phyloP scores from a whole-genome alignment of 37 sponge, comb jelly and placozoan species.

The Chondrosia reniformis region DNA sequence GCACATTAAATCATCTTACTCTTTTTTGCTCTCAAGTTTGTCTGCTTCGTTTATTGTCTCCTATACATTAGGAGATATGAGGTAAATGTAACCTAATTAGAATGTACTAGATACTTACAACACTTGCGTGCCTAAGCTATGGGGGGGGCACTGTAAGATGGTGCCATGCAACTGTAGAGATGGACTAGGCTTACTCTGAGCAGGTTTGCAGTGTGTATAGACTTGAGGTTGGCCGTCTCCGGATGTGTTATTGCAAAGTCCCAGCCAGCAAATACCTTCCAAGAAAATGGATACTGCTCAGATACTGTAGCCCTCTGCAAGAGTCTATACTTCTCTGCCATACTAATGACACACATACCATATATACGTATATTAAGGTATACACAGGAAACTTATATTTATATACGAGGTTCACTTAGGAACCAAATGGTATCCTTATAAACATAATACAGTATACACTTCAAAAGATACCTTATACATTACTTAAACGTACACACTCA shows the following conservation, averaged over 20 bases:
- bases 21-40: not conserved
- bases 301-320: conserved; percentile 30
- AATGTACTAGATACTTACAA: not conserved
- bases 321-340: conserved; percentile 53
- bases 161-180: no score
- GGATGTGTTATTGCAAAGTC: conserved; percentile 57
- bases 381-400: not conserved
- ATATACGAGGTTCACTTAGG: not conserved
- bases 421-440: not conserved
- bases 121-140: no score
- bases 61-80: not conserved
- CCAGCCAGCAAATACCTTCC: conserved; percentile 69
- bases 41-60: conserved; percentile 11
- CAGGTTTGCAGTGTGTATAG: conserved; percentile 17
- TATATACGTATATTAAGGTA: no score
- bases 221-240: conserved; percentile 34
- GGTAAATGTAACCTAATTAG: no score
- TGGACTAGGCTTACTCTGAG: conserved; percentile 35
- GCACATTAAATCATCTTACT: not conserved
- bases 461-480: no score
- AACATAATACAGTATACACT: no score
- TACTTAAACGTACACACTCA: no score
- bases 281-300: conserved; percentile 49
- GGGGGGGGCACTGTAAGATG: no score
- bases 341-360: not conserved